Evolutionary conservation across 2,113 vertebrate species (phyloP), one percentile per base, ranked within the genome.

Genomic region (Corydoras sp.): DNA sequence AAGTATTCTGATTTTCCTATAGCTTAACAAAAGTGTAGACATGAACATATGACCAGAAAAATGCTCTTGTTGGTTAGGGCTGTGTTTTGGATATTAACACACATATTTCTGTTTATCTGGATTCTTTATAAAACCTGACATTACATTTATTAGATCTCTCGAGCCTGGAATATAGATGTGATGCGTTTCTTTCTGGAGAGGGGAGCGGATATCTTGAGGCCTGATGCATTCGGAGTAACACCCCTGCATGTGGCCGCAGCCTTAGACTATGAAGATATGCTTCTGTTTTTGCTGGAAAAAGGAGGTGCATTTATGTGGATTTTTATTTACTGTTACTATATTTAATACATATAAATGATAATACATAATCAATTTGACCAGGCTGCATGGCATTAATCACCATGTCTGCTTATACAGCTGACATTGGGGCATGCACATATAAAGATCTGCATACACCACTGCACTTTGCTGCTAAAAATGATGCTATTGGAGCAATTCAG

Each of bases 391-490:
- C 6, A n/a, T 7, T 56, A 15, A 13, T 43, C 10, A 11, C 12
- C 50, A 10, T 78, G 15, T 69, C 18, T 73, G 24, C 7, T 66
- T 1, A 65, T 49, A 68, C 50, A 90, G 87, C 83, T 67, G 82
- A 86, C 24, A 62, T 72, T 0, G 83, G 77, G 35, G 79, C 79
- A 43, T 54, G 18, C 50, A 86, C 85, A 2, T 1, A 66, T 5
- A 73, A 74, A 51, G 83, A 84, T 77, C 65, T 73, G 31, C 85
- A 88, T 73, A 88, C 84, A 2, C 85, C 84, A 1, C 79, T 89
- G 68, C 88, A 90, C 79, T 90, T 78, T 3, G 87, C 88, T 13
- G 84, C 85, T 9, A 88, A 89, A 77, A 82, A 88, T 0, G 84
- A 87, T 3, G 85, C 87, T 0, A 61, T 82, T 0, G 48, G 55